Evolutionary conservation across 2,888 invertebrate species (phyloP).

Genomic region (Serrognathus titanus): DNA sequence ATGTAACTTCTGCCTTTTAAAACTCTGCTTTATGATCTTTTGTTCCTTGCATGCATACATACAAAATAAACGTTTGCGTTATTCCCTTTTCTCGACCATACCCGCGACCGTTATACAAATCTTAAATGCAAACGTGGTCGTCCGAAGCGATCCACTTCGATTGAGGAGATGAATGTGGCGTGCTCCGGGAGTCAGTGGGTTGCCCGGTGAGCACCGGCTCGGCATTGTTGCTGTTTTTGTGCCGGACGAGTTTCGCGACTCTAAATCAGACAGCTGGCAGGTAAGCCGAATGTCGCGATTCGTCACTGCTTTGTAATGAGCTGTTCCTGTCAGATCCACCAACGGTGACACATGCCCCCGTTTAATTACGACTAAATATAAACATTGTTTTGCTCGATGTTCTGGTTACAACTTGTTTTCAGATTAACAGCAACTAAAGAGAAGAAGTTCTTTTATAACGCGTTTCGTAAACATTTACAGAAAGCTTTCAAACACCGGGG

Average conservation of each 20-base stretch:
- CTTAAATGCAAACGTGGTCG: slow-evolving; percentile 15
- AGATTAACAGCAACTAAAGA: no score
- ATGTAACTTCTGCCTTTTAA: no score
- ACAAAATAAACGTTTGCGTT: slow-evolving; percentile 4
- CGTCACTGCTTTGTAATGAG: slow-evolving; percentile 14
- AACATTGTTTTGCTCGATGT: no score
- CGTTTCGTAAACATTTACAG: no score
- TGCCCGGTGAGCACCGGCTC: slow-evolving; percentile 25
- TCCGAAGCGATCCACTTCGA: slow-evolving; percentile 10
- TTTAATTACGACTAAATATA: background rate
- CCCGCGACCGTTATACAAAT: slow-evolving; percentile 14
- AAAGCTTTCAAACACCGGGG: no score
- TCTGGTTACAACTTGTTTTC: no score
- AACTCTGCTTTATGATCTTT: no score
- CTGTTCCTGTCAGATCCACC: background rate
- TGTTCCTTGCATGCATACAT: background rate
- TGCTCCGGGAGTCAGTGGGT: slow-evolving; percentile 26
- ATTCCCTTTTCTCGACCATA: slow-evolving; percentile 4
- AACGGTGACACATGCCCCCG: background rate
- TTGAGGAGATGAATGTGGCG: slow-evolving; percentile 8
- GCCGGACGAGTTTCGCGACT: slow-evolving; percentile 37
- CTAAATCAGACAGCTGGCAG: slow-evolving; percentile 28
- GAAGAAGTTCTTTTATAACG: no score
- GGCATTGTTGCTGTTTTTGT: slow-evolving; percentile 38
- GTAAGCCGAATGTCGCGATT: slow-evolving; percentile 14